Conservation (phyloP, 1,140 invertebrate species). For the Drosophila bocki region DNA sequence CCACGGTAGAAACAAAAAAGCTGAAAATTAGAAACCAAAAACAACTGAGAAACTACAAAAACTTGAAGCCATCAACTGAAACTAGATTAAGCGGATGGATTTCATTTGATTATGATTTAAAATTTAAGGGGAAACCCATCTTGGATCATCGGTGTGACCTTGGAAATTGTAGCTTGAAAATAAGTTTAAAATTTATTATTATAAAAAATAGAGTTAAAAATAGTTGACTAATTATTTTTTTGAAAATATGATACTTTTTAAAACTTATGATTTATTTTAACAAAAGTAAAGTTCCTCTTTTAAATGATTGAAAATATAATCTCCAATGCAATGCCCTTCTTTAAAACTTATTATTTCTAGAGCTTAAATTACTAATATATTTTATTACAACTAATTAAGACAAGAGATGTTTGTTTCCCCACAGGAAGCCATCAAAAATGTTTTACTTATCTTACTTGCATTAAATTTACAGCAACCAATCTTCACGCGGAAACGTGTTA, state of each 20-base stretch:
- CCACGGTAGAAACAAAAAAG: slow-evolving; percentile 38
- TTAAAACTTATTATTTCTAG: too few relatives aligned
- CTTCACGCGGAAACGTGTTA: slow-evolving; percentile 48
- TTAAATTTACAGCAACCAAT: slow-evolving; percentile 37
- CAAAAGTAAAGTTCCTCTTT: not conserved
- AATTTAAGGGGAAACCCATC: slow-evolving; percentile 1
- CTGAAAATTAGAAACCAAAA: slow-evolving; percentile 49
- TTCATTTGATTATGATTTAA: slow-evolving; percentile 28
- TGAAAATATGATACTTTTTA: too few relatives aligned
- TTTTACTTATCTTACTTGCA: slow-evolving; percentile 12
- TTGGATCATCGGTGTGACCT: not conserved
- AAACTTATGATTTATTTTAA: not conserved
- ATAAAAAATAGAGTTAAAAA: not conserved
- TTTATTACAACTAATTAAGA: not conserved
- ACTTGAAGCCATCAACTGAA: slow-evolving; percentile 25
- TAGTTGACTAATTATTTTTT: too few relatives aligned
- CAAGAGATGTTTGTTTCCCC: not conserved
- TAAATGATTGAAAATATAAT: too few relatives aligned
- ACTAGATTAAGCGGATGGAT: slow-evolving; percentile 59
- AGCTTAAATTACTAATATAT: not conserved
- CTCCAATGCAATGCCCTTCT: too few relatives aligned
- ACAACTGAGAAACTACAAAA: slow-evolving; percentile 4
- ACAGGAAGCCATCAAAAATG: slow-evolving; percentile 25
- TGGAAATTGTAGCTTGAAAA: not conserved
- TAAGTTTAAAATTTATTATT: not conserved